Evolutionary conservation across 2,113 vertebrate species (phyloP).

Genomic region (Hippocampus guttulatus): DNA sequence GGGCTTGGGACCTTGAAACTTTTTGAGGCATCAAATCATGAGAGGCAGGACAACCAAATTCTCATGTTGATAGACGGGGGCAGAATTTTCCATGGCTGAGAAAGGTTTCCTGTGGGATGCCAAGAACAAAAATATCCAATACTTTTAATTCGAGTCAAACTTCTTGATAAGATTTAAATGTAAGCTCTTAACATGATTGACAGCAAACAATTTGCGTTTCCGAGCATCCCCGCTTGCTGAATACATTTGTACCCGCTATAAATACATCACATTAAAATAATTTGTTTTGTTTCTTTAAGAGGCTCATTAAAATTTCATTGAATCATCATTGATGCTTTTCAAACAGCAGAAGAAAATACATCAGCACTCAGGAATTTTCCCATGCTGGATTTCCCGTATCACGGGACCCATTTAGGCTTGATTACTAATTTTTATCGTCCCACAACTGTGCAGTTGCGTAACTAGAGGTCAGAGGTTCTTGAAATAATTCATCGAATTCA

Average conservation of each 20-base stretch:
- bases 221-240: not conserved
- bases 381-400: not conserved
- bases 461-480: not conserved
- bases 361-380: not conserved
- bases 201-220: not conserved
- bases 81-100: not conserved
- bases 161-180: not conserved
- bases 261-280: not conserved
- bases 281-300: not conserved
- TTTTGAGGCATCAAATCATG: not conserved
- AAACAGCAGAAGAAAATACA: not conserved
- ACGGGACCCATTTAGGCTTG: not conserved
- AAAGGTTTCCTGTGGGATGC: not conserved
- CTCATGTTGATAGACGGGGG: not conserved
- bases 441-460: not conserved
- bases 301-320: conserved; percentile 19
- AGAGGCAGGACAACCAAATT: not conserved
- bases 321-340: conserved; percentile 10
- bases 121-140: not conserved
- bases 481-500: not conserved
- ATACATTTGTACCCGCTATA: not conserved
- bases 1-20: not conserved
- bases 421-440: not conserved
- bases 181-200: not conserved
- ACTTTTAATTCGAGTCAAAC: not conserved